phyloP scores from a whole-genome alignment of 2,113 vertebrate species.

The Gambusia affinis region DNA sequence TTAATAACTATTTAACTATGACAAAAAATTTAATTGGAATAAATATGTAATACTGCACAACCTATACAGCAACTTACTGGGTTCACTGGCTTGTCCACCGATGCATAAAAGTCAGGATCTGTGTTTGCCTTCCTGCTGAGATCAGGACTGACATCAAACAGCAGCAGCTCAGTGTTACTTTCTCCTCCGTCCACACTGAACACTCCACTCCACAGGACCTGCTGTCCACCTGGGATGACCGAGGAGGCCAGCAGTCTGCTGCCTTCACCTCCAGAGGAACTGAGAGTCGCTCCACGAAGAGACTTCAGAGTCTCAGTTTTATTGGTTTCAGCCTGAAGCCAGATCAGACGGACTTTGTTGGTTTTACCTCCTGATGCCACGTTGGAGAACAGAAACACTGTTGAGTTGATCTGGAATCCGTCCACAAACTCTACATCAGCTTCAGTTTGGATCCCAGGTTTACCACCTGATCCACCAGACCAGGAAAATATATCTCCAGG shows the following conservation, averaged over 20 bases:
- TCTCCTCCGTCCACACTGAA: constrained; percentile 72
- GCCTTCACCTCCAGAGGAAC: too few species aligned
- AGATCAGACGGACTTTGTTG: too few species aligned
- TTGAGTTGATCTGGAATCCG: constrained; percentile 78
- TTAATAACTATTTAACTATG: too few species aligned
- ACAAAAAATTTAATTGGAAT: too few species aligned
- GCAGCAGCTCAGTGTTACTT: constrained; percentile 74
- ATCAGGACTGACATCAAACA: constrained; percentile 80
- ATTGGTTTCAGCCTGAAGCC: too few species aligned
- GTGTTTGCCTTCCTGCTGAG: not conserved
- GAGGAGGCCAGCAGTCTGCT: constrained; percentile 83
- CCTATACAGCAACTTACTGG: not conserved
- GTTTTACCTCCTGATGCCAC: too few species aligned
- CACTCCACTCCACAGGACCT: constrained; percentile 85
- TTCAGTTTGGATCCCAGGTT: not conserved
- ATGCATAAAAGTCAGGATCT: constrained; percentile 49
- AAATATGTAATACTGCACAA: too few species aligned
- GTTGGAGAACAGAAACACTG: constrained; percentile 74
- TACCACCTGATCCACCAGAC: too few species aligned
- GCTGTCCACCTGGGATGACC: constrained; percentile 61
- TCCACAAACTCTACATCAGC: constrained; percentile 81
- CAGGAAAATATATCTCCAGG: too few species aligned
- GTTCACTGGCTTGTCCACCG: rapidly evolving
- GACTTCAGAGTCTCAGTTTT: too few species aligned
- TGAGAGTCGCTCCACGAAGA: too few species aligned